These are phyloP conservation scores for Muscicapa adusta DNA, from an alignment of 2,113 vertebrate species.

Conservation along the genomic window DNA sequence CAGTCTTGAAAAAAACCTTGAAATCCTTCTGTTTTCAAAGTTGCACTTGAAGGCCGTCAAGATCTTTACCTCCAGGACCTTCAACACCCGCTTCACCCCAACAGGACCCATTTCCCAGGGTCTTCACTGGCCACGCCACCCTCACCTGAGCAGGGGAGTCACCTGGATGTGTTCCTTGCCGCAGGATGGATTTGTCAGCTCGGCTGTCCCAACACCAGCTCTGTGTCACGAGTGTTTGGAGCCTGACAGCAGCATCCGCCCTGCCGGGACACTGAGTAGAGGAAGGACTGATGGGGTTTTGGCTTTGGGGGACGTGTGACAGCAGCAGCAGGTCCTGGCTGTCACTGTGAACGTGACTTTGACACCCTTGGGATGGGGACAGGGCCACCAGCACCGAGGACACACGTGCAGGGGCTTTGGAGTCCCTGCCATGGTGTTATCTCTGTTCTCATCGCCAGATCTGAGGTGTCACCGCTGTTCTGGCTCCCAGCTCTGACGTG, in stretches of 20 bases:
- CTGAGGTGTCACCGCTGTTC: background rate
- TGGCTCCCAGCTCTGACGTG: background rate
- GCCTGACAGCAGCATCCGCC: slow-evolving; percentile 19
- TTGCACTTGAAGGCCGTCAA: background rate
- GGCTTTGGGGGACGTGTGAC: background rate
- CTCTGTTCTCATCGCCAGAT: background rate
- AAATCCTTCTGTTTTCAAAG: background rate
- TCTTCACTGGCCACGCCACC: background rate
- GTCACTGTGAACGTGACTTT: background rate
- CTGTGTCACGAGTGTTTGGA: background rate
- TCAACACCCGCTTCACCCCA: background rate
- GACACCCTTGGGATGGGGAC: background rate
- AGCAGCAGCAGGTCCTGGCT: background rate
- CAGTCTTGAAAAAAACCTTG: no score
- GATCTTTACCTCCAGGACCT: background rate
- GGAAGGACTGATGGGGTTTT: background rate
- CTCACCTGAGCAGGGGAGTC: background rate
- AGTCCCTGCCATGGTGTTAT: background rate
- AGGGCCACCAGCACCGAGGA: background rate
- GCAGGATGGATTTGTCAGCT: background rate
- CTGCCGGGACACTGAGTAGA: background rate
- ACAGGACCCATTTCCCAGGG: background rate
- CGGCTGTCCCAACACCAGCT: background rate
- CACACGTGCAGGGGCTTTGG: background rate
- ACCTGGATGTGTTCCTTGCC: background rate